Conservation (phyloP, 2,888 invertebrate genomes). For the Himalopsyche japonica region DNA sequence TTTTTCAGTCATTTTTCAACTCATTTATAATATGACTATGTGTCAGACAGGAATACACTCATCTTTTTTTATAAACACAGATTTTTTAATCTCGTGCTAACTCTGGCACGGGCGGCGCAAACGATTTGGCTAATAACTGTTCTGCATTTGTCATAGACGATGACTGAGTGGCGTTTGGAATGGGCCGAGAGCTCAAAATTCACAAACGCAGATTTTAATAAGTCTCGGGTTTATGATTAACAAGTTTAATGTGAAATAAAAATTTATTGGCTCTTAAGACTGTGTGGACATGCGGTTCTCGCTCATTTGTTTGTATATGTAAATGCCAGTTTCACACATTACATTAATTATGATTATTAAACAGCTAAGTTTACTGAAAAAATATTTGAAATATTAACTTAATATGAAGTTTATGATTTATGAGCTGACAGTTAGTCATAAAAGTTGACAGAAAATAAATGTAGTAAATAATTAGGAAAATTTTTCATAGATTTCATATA, state of each 20-base stretch:
- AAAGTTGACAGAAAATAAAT: neutral
- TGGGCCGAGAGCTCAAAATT: neutral
- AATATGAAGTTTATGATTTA: neutral
- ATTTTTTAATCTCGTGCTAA: slow-evolving; percentile 31
- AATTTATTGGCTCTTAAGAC: slow-evolving; percentile 7
- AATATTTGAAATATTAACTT: neutral
- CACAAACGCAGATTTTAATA: neutral
- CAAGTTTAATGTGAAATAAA: slow-evolving; percentile 25
- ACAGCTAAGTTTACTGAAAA: neutral
- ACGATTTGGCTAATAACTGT: slow-evolving; percentile 38
- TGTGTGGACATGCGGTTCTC: neutral
- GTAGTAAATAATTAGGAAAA: neutral
- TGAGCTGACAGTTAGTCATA: neutral
- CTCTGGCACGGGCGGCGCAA: slow-evolving; percentile 26
- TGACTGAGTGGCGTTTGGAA: slow-evolving; percentile 8
- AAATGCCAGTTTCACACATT: neutral
- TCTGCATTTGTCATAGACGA: slow-evolving; percentile 32
- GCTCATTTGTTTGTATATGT: neutral
- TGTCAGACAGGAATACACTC: slow-evolving; percentile 21
- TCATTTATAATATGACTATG: slow-evolving; percentile 31
- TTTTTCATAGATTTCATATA: neutral
- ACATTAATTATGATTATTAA: neutral
- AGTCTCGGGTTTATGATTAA: neutral
- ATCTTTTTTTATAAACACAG: slow-evolving; percentile 18
- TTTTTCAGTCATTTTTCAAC: slow-evolving; percentile 23